Conservation (phyloP, 2,797 vertebrate species). For the Picus viridis region DNA sequence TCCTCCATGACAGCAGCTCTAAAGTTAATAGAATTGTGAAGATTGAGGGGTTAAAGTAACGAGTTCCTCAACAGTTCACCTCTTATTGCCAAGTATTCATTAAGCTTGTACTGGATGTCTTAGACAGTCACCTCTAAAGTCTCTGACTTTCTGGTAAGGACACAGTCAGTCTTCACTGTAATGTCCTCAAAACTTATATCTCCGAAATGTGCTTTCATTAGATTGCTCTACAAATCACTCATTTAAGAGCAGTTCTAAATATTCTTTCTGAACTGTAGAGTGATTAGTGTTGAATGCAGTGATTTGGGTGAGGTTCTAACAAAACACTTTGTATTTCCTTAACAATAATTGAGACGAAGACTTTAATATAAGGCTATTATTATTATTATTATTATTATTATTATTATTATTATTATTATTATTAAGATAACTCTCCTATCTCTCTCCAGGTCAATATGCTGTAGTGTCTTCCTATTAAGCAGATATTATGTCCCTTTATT, state of each 20-base stretch:
- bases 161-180: constrained; percentile 73
- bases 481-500: constrained; percentile 83
- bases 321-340: constrained; percentile 67
- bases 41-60: constrained; percentile 73
- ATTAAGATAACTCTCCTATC: constrained; percentile 81
- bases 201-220: constrained; percentile 74
- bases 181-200: constrained; percentile 75
- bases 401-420: constrained; percentile 58
- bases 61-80: constrained; percentile 64
- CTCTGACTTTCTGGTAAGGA: constrained; percentile 69
- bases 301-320: constrained; percentile 73
- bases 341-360: constrained; percentile 75
- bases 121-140: constrained; percentile 61
- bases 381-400: constrained; percentile 70
- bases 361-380: constrained; percentile 70
- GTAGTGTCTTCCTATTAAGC: constrained; percentile 78
- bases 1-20: constrained; percentile 22
- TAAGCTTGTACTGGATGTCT: constrained; percentile 56
- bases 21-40: constrained; percentile 75
- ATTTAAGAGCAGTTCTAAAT: constrained; percentile 75
- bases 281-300: constrained; percentile 69
- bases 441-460: constrained; percentile 80
- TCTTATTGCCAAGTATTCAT: constrained; percentile 51
- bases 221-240: constrained; percentile 74
- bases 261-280: constrained; percentile 65